These are phyloP conservation scores for Cyprinodon diabolis DNA, from an alignment of 2,797 vertebrate species.

Conservation along the genomic window DNA sequence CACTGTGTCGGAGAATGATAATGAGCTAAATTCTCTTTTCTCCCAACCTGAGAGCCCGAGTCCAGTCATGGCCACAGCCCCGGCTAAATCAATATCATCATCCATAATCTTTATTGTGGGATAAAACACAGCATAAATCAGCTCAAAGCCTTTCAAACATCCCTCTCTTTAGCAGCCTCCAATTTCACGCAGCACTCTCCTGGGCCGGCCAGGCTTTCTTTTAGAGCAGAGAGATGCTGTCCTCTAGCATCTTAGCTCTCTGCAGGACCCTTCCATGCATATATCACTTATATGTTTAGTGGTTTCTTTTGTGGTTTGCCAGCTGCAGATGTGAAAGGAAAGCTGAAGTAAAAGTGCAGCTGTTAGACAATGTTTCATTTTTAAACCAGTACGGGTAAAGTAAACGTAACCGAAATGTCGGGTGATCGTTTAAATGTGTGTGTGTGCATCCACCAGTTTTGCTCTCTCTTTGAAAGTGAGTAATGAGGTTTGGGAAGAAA, in stretches of 20 bases:
- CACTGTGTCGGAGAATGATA: constrained; percentile 69
- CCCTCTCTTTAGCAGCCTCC: constrained; percentile 65
- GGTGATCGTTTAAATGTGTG: constrained; percentile 22
- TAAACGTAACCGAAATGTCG: constrained; percentile 31
- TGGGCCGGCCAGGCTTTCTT: constrained; percentile 60
- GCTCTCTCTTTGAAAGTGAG: constrained; percentile 70
- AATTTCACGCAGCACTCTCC: constrained; percentile 62
- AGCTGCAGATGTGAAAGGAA: constrained; percentile 41
- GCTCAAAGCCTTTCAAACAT: constrained; percentile 72
- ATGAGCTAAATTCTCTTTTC: constrained; percentile 75
- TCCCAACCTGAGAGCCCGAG: constrained; percentile 66
- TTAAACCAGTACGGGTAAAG: constrained; percentile 43
- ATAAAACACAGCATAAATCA: constrained; percentile 81
- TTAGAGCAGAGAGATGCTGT: constrained; percentile 45
- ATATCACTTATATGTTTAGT: constrained; percentile 38
- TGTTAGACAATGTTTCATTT: constrained; percentile 33
- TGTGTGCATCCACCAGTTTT: constrained; percentile 34
- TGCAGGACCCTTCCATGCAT: constrained; percentile 40
- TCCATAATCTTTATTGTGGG: constrained; percentile 82
- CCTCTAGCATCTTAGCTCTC: constrained; percentile 40
- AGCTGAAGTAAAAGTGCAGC: constrained; percentile 14
- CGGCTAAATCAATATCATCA: constrained; percentile 77
- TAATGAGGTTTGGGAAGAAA: constrained; percentile 79
- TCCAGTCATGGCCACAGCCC: constrained; percentile 77
- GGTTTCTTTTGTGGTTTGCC: constrained; percentile 33